Conservation (phyloP, 2,888 invertebrate species). For the Isotomurus palustris region DNA sequence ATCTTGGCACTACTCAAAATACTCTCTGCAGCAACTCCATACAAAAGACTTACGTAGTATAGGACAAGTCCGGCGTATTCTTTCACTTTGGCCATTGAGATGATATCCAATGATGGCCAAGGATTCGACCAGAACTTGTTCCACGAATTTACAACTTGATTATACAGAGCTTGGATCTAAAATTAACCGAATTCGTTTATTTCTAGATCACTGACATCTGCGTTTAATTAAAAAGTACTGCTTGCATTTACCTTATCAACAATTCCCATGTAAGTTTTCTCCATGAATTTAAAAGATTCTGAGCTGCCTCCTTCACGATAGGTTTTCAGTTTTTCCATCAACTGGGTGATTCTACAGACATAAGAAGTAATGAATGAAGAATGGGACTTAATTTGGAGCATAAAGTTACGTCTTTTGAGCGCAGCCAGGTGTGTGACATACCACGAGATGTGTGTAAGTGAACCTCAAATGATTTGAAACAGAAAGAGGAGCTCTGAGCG, state of each 20-base stretch:
- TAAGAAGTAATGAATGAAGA: too few relatives aligned
- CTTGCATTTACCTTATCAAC: slow-evolving; percentile 32
- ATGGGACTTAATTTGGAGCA: too few relatives aligned
- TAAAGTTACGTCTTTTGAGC: too few relatives aligned
- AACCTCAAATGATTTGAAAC: too few relatives aligned
- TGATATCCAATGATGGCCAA: slow-evolving; percentile 10
- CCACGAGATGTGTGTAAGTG: too few relatives aligned
- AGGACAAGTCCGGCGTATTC: slow-evolving; percentile 11
- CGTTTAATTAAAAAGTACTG: not conserved
- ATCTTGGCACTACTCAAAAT: too few relatives aligned
- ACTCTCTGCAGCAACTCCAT: too few relatives aligned
- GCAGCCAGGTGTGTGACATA: too few relatives aligned
- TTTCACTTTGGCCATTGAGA: slow-evolving; percentile 13
- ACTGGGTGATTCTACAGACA: not conserved
- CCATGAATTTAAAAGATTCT: slow-evolving; percentile 38
- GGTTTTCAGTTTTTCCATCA: slow-evolving; percentile 1
- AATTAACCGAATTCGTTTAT: not conserved
- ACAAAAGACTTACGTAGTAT: slow-evolving; percentile 13
- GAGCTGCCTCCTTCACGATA: slow-evolving; percentile 28
- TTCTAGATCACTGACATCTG: not conserved
- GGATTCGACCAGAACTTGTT: slow-evolving; percentile 26
- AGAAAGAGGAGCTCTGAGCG: too few relatives aligned
- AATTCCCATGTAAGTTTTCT: slow-evolving; percentile 36
- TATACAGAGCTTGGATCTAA: slow-evolving; percentile 31
- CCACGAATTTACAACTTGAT: slow-evolving; percentile 34